Base-by-base conservation (phyloP, 2,797 vertebrate genomes). In the Chaenodraco wilsoni region DNA sequence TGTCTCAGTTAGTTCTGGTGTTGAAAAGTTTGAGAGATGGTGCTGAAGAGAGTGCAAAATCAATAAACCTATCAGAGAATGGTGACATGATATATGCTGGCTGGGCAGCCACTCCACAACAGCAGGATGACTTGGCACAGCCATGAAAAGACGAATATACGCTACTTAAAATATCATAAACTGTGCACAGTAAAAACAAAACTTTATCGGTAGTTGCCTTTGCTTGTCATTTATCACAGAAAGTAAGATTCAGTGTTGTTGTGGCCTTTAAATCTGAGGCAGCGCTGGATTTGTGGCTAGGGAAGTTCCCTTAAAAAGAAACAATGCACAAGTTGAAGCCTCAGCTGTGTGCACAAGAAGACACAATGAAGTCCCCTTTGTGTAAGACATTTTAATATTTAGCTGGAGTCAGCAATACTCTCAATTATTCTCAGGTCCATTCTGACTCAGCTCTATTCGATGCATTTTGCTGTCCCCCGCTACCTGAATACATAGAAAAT, bases 1-100 rank as follows among this genome's bases (percentile, higher is more conserved):
- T 86, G 83, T 93, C 91, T 93, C 89, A 87, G 90, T 94, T 94
- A 92, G 90, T 88, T 84, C 75, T 87, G 83, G 69, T 80, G 91
- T 72, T 90, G 87, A 91, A 88, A 91, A 92, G 82, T 90, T 90
- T 92, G 92, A 92, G 87, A 72, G 88, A 91, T 91, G 89, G 88
- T 61, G 83, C 81, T 66, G 84, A 86, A 83, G 75, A 76, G 84
- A 85, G 88, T 62, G 77, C 74, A 82, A 89, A 90, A 94, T 94
- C 91, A 91, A 94, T 94, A 93, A 88, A 78, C 67, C 90, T 84
- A 93, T 93, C 89, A 88, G 89, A 69, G 81, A 69, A 87, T 16
- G 84, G 84, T 79, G 92, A 92, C 92, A 90, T 93, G 93, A 94
- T 93, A 69, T 89, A 93, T 91, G 91, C 80, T 3, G 67, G 76